Conservation (phyloP, 1,140 invertebrate species). For the Dendroctonus ponderosae region DNA sequence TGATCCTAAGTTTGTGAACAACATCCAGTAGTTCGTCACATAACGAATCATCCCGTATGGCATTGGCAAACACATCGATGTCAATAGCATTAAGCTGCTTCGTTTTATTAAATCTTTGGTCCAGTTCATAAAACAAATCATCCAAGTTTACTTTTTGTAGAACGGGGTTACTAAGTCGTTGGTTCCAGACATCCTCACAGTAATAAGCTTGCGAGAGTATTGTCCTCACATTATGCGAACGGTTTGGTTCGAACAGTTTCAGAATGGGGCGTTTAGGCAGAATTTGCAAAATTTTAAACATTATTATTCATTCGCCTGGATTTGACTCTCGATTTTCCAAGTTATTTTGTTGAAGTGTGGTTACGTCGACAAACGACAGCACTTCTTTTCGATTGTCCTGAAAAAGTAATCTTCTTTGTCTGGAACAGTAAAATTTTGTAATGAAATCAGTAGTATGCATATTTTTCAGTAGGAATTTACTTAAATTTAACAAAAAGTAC, state of each 20-base stretch:
- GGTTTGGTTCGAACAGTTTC: neutral
- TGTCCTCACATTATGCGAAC: slow-evolving; percentile 36
- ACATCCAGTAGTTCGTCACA: slow-evolving; percentile 69
- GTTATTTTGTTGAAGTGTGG: slow-evolving; percentile 2
- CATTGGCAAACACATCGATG: slow-evolving; percentile 72
- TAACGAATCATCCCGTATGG: slow-evolving; percentile 53
- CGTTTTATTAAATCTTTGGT: slow-evolving; percentile 57
- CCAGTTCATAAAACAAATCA: slow-evolving; percentile 64
- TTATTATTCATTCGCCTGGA: slow-evolving; percentile 15
- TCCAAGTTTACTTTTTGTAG: slow-evolving; percentile 62
- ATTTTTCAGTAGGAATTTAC: no score
- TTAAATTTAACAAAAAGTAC: no score
- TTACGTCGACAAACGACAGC: no score
- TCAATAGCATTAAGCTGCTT: slow-evolving; percentile 66
- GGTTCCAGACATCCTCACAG: slow-evolving; percentile 66
- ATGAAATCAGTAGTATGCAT: no score
- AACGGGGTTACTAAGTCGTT: slow-evolving; percentile 59
- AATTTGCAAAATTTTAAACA: slow-evolving; percentile 31
- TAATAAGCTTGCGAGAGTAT: slow-evolving; percentile 67
- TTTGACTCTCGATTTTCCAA: no score
- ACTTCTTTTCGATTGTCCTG: no score
- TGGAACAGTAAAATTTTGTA: no score
- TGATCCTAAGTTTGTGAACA: slow-evolving; percentile 67
- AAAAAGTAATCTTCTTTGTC: no score
- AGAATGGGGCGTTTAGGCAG: slow-evolving; percentile 11